These are phyloP conservation scores for Habropoda laboriosa DNA, from an alignment of 1,140 invertebrate species.

Conservation along the genomic window DNA sequence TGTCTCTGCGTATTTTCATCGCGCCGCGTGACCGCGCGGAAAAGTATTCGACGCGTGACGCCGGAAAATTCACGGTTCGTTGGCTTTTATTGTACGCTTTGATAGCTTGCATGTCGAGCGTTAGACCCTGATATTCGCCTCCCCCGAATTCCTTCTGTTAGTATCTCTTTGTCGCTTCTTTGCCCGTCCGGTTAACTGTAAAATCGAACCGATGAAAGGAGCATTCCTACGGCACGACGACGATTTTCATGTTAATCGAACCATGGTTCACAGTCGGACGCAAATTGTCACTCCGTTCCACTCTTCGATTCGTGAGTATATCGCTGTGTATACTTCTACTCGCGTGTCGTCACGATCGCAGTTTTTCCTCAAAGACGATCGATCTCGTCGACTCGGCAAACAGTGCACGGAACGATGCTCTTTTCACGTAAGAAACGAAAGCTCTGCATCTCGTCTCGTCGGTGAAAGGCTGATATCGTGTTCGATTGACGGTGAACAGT, in stretches of 20 bases:
- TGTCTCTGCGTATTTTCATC: slow-evolving; percentile 10
- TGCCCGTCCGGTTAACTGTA: slow-evolving; percentile 31
- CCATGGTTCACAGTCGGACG: neutral
- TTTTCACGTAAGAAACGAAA: neutral
- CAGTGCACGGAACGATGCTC: neutral
- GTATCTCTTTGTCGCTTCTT: slow-evolving; percentile 34
- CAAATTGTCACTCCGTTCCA: neutral
- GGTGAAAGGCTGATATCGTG: neutral
- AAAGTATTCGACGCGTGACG: slow-evolving; percentile 43
- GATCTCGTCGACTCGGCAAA: neutral
- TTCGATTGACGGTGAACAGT: neutral
- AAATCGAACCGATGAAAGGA: slow-evolving; percentile 30
- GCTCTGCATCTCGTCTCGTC: too few relatives aligned
- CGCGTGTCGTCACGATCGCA: neutral
- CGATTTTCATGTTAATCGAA: neutral
- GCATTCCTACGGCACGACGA: slow-evolving; percentile 1
- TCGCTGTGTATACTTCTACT: neutral
- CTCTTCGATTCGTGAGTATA: neutral
- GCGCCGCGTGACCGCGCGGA: neutral
- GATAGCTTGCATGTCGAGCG: slow-evolving; percentile 41
- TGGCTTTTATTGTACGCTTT: slow-evolving; percentile 52
- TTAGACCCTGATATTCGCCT: slow-evolving; percentile 23
- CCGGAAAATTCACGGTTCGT: slow-evolving; percentile 56
- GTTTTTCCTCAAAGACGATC: neutral
- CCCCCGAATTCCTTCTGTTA: slow-evolving; percentile 35